A percentile compares a stretch with the other conserved stretches of the same genome.
Evolutionary conservation across 2,888 invertebrate species (phyloP).

Genomic region (Pinctada fucata): DNA sequence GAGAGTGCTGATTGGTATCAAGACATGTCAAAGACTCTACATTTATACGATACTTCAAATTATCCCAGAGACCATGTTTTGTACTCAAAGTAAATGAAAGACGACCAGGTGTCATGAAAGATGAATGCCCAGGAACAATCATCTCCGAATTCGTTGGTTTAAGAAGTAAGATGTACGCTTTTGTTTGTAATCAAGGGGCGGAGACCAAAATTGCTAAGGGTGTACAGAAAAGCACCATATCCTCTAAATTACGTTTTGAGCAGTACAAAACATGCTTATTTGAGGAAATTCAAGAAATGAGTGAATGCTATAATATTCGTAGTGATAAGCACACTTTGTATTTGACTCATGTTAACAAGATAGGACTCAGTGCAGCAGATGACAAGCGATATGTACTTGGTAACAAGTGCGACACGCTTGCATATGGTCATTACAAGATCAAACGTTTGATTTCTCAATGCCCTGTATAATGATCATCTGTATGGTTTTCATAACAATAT

Average conservation of each 20-base stretch:
- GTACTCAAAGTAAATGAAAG: slow-evolving; percentile 8
- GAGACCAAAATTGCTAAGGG: no score
- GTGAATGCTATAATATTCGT: no score
- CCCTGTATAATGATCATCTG: no score
- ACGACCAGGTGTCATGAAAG: slow-evolving; percentile 1
- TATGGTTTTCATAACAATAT: no score
- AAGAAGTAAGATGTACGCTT: no score
- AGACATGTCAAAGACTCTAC: slow-evolving; percentile 3
- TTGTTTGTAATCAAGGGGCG: not conserved
- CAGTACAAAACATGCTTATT: no score
- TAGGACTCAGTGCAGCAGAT: slow-evolving; percentile 2
- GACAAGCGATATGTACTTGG: not conserved
- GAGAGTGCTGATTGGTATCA: not conserved
- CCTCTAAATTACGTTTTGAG: no score
- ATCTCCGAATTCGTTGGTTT: slow-evolving; percentile 3
- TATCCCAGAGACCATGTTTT: slow-evolving; percentile 8
- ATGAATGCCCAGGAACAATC: not conserved
- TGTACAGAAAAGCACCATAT: no score
- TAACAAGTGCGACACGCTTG: no score
- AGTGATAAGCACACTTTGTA: not conserved
- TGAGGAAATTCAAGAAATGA: no score
- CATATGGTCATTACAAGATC: no score
- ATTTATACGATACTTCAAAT: slow-evolving; percentile 8
- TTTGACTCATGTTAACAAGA: slow-evolving; percentile 1
- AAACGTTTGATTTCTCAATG: no score